Base-by-base conservation (phyloP, 2,797 vertebrate species). In the Syngnathus acus region DNA sequence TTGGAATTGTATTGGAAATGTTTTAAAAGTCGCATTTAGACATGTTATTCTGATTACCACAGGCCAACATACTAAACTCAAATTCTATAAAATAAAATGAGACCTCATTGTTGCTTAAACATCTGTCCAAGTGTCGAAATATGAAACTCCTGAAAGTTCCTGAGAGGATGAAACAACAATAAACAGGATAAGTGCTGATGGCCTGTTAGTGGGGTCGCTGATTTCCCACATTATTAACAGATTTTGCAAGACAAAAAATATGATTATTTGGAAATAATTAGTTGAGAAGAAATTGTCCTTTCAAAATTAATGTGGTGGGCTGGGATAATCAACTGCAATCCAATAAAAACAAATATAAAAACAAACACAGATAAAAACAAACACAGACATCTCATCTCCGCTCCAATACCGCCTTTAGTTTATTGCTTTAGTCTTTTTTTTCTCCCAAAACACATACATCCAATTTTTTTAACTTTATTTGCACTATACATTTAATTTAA, bases 151-250 rank as follows among this genome's bases (percentile, higher is more conserved):
- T 6, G 39, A 43, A 62, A 42, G 40, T 26, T 62, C 42, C 39
- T 43, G n/a, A 62, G 60, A 23, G 40, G 60, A 62, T 8, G 40
- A 62, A 62, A 43, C n/a, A 62, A 60, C 10, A 38, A 59, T 59
- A 59, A 59, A n/a, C 57, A 23, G 40, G 19, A 38, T 9, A 59
- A 39, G 7, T 59, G 19, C 53, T 0, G 8, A 55, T 43, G 19
- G 16, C 38, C 38, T 60, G 37, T n/a, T 61, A 23, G 19, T 23
- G 39, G 39, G 59, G 38, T 21, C n/a, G 14, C 21, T 16, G 10
- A 45, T 13, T 45, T 62, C 60, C 40, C 42, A 42, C 19, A 23
- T 5, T 10, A 42, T 40, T 1, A 10, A 59, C 2, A 39, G 9
- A 5, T 13, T n/a, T 21, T 39, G 38, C 40, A 62, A 62, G 7